Evolutionary conservation across 2,888 invertebrate species (phyloP), one percentile per base, ranked within the genome.

Genomic region (Choristoneura rosaceana): DNA sequence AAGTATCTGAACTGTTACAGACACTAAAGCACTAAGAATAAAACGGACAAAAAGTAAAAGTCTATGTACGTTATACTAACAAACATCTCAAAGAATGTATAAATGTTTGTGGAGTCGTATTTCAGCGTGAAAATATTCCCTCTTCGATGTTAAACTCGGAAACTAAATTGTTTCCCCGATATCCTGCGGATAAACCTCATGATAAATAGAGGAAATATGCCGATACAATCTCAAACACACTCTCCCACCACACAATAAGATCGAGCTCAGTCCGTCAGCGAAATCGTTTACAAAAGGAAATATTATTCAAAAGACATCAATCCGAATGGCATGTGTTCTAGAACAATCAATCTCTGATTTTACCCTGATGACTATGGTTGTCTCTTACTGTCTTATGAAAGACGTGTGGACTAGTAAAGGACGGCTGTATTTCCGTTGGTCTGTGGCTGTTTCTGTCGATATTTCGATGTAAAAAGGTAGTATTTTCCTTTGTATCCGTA

Each of bases 301-400:
- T 73, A 69, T 69, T 73, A 73, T 73, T 73, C 73, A 73, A 69
- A 73, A 73, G 68, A 69, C 69, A 69, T 73, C 73, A 73, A 60
- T 73, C 69, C 50, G 69, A 69, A 69, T 69, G 69, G 64, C 73
- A 73, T 68, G 73, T 73, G 73, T 64, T 63, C 69, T 73, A 64
- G 73, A 73, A 73, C 73, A 73, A 73, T 73, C 73, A 73, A 73
- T 73, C 73, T 73, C 50, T 73, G 73, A 73, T 73, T 69, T 73
- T 41, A 59, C 64, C 9, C 63, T 73, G 71, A 73, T 73, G 71
- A 68, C 55, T 66, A 17, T 15, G 14, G 64, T 50, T 60, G 71
- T 68, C 63, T 73, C 58, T 61, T n/a, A 17, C 66, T n/a, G 8
- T 33, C 59, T 43, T 43, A 60, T 43, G 50, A 45, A 43, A 12